A percentile compares a stretch with the other conserved stretches of the same genome.
Conservation (phyloP, 2,113 vertebrate genomes). For the Xiphorhynchus elegans region DNA sequence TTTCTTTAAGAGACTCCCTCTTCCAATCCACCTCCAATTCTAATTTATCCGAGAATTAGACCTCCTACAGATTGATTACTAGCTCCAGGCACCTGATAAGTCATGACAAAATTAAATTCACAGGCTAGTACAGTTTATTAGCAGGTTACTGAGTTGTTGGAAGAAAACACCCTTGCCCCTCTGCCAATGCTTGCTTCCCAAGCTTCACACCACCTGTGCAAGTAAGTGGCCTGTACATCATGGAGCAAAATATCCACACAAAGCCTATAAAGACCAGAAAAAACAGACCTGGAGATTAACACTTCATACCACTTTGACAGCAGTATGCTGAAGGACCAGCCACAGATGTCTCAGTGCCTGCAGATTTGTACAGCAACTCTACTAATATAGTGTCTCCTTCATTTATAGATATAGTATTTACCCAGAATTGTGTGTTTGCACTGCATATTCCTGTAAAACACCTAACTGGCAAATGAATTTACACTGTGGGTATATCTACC, state of each 20-base stretch:
- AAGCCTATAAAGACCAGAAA: background rate
- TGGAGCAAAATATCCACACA: background rate
- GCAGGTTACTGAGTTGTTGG: background rate
- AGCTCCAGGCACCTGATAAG: conserved; percentile 34
- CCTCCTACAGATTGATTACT: conserved; percentile 41
- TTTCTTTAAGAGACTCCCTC: background rate
- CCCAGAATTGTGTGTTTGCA: background rate
- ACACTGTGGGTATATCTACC: background rate
- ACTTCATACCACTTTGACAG: background rate
- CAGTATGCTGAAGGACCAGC: background rate
- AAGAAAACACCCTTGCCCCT: background rate
- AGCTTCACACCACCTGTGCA: background rate
- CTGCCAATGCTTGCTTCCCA: background rate
- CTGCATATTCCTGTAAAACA: background rate
- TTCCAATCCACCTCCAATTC: conserved; percentile 8
- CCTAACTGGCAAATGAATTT: background rate
- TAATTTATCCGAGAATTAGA: background rate
- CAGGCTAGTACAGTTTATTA: conserved; percentile 46
- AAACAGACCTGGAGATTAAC: background rate
- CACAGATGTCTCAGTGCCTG: background rate
- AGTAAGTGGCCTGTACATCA: background rate
- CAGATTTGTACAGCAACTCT: background rate
- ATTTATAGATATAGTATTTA: background rate
- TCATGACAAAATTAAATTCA: conserved; percentile 56
- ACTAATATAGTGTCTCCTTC: background rate